phyloP scores from a whole-genome alignment of 2,113 vertebrate genomes.

The Oplegnathus fasciatus region DNA sequence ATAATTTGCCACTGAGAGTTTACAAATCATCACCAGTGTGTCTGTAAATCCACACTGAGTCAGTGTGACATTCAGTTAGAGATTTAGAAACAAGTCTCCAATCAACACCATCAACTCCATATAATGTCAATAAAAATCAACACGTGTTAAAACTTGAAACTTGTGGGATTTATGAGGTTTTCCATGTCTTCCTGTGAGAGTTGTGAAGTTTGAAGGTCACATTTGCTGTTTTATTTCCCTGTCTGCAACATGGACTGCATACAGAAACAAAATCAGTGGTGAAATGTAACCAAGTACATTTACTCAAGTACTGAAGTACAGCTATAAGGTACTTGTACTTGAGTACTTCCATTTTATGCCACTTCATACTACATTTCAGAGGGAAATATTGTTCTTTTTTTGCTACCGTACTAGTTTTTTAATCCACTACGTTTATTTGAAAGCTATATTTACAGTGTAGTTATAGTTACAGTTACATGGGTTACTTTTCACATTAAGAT shows the following conservation, averaged over 20 bases:
- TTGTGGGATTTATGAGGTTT: background rate
- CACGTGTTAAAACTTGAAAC: background rate
- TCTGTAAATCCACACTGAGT: background rate
- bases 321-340: too few relatives aligned
- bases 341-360: background rate
- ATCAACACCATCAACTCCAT: background rate
- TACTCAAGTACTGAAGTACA: background rate
- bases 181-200: background rate
- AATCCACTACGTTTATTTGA: background rate
- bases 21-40: background rate
- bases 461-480: too few relatives aligned
- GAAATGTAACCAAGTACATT: too few relatives aligned
- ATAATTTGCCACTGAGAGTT: background rate
- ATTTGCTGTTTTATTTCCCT: background rate
- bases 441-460: background rate
- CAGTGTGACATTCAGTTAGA: background rate
- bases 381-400: too few relatives aligned
- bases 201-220: background rate
- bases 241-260: background rate
- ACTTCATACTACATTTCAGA: background rate
- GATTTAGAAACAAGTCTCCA: background rate
- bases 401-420: background rate
- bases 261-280: background rate
- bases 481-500: background rate
- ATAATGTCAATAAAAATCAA: background rate